Evolutionary conservation across 2,888 invertebrate species (phyloP), one percentile per base, ranked within the genome.

Genomic region (Eilema griseolum): DNA sequence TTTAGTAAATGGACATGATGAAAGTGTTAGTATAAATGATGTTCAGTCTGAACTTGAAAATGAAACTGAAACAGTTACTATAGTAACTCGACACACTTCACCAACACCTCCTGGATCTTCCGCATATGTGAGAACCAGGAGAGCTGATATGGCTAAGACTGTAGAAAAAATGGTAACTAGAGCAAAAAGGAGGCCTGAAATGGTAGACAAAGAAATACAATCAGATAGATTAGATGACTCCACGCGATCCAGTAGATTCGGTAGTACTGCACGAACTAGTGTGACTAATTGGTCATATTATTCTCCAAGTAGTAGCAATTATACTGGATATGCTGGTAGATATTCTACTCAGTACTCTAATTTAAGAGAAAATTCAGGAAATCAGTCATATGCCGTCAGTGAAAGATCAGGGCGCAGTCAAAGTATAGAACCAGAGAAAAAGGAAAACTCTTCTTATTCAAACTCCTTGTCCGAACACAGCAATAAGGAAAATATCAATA

Each of bases 21-120:
- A 85, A 64, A 75, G 78, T 61, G 74, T 76, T 63, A 74, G 31
- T 10, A 73, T 75, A 67, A 81, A 76, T 72, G 78, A 81, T 33
- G 71, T 61, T 64, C 77, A 83, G 61, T 81, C 67, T 62, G 78
- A 81, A 67, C 85, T 88, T 69, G 87, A 89, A 69, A 82, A 88
- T 82, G 91, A 90, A 67, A 88, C 86, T 79, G 94, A 93, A 86
- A 93, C 96, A 5, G 88, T 98, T 4, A 95, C 95, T 7, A 96
- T 98, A 66, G 95, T 97, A 4, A 97, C 97, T 0, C 95, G 98
- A 72, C 97, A 97, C 37, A 98, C 98, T 0, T 98, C 98, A 24
- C 98, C 98, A 0, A 97, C 97, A 0, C 97, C 97, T 5, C 97
- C 97, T 0, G 96, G 97, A 0, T 96, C 96, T 0, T 95, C 96